Base-by-base conservation (phyloP, 2,888 invertebrate genomes). In the Drosophila emarginata region DNA sequence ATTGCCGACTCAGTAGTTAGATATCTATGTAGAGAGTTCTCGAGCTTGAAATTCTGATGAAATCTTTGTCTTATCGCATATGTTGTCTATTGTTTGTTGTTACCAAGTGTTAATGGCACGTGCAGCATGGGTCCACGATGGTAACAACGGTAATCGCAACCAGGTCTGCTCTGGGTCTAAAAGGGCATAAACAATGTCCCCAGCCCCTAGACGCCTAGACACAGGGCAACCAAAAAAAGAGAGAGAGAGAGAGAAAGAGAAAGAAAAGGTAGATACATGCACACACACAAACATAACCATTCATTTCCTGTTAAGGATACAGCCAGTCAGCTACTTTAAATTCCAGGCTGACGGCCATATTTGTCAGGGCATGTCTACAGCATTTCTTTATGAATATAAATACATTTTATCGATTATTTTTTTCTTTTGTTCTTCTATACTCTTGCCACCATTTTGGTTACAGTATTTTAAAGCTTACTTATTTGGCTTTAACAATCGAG, bases 51-150 rank as follows among this genome's bases (percentile, higher is more conserved):
- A 61, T 87, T 87, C 86, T 74, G 74, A 73, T 74, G 86, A 87
- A 84, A 85, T 85, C 78, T 73, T 9, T 23, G 26, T 65, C 39
- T 85, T 83, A 87, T 83, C 83, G 82, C 58, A 37, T 59, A 53
- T 66, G 72, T 58, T 52, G 52, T 71, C 65, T 74, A 50, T 69
- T 54, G 18, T 54, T 54, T 67, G 67, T 61, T 62, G 69, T 62
- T 66, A 74, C 70, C 77, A 87, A 87, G 88, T 88, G 88, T 88
- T 89, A 89, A 87, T 89, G 86, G 89, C 88, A 88, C 88, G 88
- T 88, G 88, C 78, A 83, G 67, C 80, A 50, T 68, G 53, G n/a
- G 18, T n/a, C 23, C 52, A 61, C 26, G 28, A 21, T 58, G 50
- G 32, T 53, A 50, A 40, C 15, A 15, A 40, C 14, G 40, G 2